A percentile compares a stretch with the other conserved stretches of the same genome.
These are phyloP conservation scores for Punctoribates punctum DNA, from an alignment of 2,888 invertebrate genomes.

Conservation along the genomic window DNA sequence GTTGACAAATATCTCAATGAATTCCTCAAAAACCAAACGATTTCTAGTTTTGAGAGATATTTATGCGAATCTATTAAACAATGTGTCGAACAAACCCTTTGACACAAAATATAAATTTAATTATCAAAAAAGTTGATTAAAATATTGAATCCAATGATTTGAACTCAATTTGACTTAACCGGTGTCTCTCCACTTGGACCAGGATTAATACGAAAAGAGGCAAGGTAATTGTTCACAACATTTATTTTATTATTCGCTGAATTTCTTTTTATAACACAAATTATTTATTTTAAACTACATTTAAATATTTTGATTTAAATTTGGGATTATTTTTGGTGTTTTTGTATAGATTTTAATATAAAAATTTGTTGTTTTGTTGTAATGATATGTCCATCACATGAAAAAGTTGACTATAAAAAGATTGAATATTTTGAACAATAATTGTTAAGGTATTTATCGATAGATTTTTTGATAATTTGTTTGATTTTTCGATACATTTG, in stretches of 20 bases:
- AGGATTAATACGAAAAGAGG: no score
- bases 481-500: not conserved
- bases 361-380: constrained; percentile 1
- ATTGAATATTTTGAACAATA: not conserved
- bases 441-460: no score
- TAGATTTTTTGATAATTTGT: no score
- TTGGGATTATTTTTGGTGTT: not conserved
- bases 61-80: not conserved
- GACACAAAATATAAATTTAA: not conserved
- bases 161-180: no score
- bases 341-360: not conserved
- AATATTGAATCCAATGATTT: no score
- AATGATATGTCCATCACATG: constrained; percentile 35
- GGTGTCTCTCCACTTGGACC: no score
- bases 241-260: constrained; percentile 10
- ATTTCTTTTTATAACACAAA: constrained; percentile 3
- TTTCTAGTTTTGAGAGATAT: not conserved
- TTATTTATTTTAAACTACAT: not conserved
- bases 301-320: constrained; percentile 33
- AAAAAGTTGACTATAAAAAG: constrained; percentile 12
- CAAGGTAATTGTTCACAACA: constrained; percentile 1
- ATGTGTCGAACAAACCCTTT: constrained; percentile 5
- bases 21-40: not conserved
- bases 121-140: not conserved
- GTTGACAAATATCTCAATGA: not conserved